Conservation (phyloP, 2,797 vertebrate genomes). For the Galaxias olidus region DNA sequence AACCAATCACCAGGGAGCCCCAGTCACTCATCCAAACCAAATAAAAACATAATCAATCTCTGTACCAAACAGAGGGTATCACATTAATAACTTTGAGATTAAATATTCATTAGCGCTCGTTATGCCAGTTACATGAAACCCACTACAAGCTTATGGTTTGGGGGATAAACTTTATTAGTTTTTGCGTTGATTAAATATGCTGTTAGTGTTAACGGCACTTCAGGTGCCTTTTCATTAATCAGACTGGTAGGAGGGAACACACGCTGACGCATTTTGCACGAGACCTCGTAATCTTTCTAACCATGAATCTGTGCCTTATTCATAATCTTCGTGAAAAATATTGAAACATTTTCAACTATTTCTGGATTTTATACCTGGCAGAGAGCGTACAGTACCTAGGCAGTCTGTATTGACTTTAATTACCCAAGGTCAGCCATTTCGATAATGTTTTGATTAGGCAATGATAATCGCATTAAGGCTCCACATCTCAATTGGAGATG, state of each 20-base stretch:
- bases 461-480: conserved; percentile 57
- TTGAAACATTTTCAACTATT: too few relatives aligned
- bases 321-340: too few relatives aligned
- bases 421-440: conserved; percentile 23
- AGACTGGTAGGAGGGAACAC: too few relatives aligned
- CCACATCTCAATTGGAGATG: conserved; percentile 49
- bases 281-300: too few relatives aligned
- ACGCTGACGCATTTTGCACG: too few relatives aligned
- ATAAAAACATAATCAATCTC: conserved; percentile 51
- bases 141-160: not conserved
- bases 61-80: conserved; percentile 57
- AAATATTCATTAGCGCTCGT: conserved; percentile 29
- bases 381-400: too few relatives aligned
- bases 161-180: too few relatives aligned
- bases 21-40: conserved; percentile 46
- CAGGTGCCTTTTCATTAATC: too few relatives aligned
- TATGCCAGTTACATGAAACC: conserved; percentile 3
- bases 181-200: too few relatives aligned
- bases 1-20: conserved; percentile 64
- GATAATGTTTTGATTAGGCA: conserved; percentile 43
- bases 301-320: too few relatives aligned
- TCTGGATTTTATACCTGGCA: too few relatives aligned
- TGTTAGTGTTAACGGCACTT: too few relatives aligned
- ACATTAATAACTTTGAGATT: conserved; percentile 46
- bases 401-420: conserved; percentile 6